Base-by-base conservation (phyloP, 2,113 vertebrate species). In the Malurus melanocephalus region DNA sequence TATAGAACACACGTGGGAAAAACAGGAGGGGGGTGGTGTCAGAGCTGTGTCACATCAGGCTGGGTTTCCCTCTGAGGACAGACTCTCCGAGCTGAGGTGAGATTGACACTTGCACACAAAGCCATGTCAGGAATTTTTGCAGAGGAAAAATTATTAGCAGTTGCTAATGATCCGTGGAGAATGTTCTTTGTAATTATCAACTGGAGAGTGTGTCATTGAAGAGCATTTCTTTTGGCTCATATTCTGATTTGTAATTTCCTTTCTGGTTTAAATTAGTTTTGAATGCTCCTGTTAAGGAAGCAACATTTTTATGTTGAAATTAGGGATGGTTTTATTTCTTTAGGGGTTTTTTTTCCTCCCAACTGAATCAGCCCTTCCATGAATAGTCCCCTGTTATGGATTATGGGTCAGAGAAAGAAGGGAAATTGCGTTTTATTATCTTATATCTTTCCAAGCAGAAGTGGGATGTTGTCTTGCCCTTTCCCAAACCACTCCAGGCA, bases 81-180 rank as follows among this genome's bases (percentile, higher is more conserved):
- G 26, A 30, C 24, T 35, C 8, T 56, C 75, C 28, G 35, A 35
- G 35, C 35, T 35, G 35, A 35, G 35, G 35, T 35, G 35, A 35
- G 35, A 35, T 35, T 35, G 35, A 35, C 35, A 35, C 35, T 35
- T 35, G 35, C 35, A 35, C 16, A 48, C 40, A 49, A 56, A 60
- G 5, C 6, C 3, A 42, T 26, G 8, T 9, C 4, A 33, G 24
- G n/a, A 4, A 13, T 57, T 38, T 26, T 24, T 45, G 51, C 26
- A 59, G 16, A 59, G 16, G 20, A 53, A 59, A 59, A 64, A 19
- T 11, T 11, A 10, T 12, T 62, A 22, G 11, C 23, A 49, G n/a
- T 51, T 38, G 9, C 2, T 79, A 21, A 18, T 56, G 28, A 22
- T 66, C 22, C 0, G 0, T n/a, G n/a, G 24, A 10, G n/a, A 6